A percentile compares a stretch with the other conserved stretches of the same genome.
Evolutionary conservation across 2,888 invertebrate species (phyloP).

Genomic region (Lottia scabra): DNA sequence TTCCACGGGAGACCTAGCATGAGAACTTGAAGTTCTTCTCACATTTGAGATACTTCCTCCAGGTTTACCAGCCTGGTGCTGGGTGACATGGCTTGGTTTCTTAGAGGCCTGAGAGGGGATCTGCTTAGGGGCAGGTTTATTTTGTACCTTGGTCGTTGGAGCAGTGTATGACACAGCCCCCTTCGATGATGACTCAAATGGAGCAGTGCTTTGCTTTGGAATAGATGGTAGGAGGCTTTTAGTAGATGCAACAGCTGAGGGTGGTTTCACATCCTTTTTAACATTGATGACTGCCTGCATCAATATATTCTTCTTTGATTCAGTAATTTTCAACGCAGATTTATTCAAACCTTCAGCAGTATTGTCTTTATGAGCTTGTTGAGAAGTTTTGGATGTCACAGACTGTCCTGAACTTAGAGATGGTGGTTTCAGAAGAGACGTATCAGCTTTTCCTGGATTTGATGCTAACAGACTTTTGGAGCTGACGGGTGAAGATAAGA

Average conservation of each 20-base stretch:
- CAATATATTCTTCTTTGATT: slow-evolving; percentile 11
- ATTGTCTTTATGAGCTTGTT: background rate
- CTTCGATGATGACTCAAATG: no score
- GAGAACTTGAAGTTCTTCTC: background rate
- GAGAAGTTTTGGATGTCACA: no score
- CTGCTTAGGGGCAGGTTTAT: background rate
- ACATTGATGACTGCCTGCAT: no score
- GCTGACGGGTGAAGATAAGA: background rate
- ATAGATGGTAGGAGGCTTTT: no score
- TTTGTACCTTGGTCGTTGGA: no score
- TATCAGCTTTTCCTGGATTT: background rate
- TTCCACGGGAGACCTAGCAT: background rate
- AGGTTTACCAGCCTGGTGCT: no score
- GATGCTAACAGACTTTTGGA: background rate
- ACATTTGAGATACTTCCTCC: background rate
- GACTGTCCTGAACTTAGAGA: background rate
- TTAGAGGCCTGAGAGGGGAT: background rate
- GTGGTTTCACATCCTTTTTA: no score
- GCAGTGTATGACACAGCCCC: no score
- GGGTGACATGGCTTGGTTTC: background rate
- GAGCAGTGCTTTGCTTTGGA: no score
- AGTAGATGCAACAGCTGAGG: no score
- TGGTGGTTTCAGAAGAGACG: background rate
- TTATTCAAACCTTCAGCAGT: background rate
- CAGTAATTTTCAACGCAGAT: slow-evolving; percentile 14